Conservation (phyloP, 1,140 invertebrate species). For the Teleopsis dalmanni region DNA sequence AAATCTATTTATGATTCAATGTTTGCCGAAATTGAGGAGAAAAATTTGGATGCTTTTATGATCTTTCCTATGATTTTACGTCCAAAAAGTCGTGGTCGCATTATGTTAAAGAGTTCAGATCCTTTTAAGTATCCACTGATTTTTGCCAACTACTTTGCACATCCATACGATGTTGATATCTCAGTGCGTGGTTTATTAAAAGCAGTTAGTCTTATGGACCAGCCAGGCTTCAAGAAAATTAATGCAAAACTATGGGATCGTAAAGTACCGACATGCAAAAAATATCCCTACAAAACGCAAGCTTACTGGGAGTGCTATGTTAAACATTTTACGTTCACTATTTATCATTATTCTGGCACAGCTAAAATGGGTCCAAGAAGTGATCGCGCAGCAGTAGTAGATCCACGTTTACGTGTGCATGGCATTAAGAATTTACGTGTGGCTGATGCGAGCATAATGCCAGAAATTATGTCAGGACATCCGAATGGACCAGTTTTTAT, state of each 20-base stretch:
- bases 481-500: slow-evolving; percentile 58
- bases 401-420: slow-evolving; percentile 59
- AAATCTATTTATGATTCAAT: slow-evolving; percentile 49
- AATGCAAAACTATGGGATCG: slow-evolving; percentile 54
- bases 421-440: slow-evolving; percentile 62
- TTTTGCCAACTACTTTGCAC: slow-evolving; percentile 67
- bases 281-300: slow-evolving; percentile 54
- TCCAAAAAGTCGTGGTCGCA: slow-evolving; percentile 65
- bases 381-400: slow-evolving; percentile 63
- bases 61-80: slow-evolving; percentile 63
- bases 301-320: slow-evolving; percentile 67
- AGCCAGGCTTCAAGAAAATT: slow-evolving; percentile 53
- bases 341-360: slow-evolving; percentile 73
- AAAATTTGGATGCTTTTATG: slow-evolving; percentile 50
- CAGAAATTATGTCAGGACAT: slow-evolving; percentile 53
- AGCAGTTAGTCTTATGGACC: slow-evolving; percentile 52
- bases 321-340: slow-evolving; percentile 58
- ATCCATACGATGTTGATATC: slow-evolving; percentile 55
- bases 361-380: slow-evolving; percentile 73
- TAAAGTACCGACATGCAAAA: slow-evolving; percentile 56
- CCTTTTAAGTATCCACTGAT: slow-evolving; percentile 72
- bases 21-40: slow-evolving; percentile 47
- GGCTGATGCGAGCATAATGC: slow-evolving; percentile 67
- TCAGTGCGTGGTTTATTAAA: slow-evolving; percentile 56
- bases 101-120: slow-evolving; percentile 60